These are phyloP conservation scores for Fregata magnificens DNA, from an alignment of 2,113 vertebrate genomes.

Conservation along the genomic window DNA sequence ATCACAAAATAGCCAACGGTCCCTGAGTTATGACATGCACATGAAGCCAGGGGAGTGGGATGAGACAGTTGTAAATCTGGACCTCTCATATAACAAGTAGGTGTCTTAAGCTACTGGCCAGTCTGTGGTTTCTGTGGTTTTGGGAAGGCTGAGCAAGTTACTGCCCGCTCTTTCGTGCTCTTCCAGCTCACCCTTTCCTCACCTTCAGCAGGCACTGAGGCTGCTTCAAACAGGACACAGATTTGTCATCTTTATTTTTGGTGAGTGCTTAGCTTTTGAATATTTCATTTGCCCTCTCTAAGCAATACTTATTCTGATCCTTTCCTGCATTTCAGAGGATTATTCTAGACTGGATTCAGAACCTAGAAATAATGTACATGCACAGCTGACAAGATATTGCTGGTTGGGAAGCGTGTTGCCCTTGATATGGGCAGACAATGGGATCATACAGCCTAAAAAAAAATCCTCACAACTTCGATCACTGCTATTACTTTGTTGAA, in stretches of 20 bases:
- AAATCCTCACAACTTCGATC: neutral
- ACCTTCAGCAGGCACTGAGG: neutral
- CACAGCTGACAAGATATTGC: neutral
- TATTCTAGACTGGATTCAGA: neutral
- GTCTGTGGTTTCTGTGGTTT: neutral
- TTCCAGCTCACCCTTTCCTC: neutral
- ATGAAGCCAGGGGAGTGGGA: neutral
- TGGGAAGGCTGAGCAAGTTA: rapidly evolving
- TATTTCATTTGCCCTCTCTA: neutral
- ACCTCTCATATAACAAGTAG: neutral
- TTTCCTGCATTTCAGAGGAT: neutral
- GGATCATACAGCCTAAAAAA: neutral
- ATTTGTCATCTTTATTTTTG: neutral
- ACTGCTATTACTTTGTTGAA: neutral
- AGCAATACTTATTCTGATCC: neutral
- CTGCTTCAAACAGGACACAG: neutral
- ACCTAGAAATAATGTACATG: neutral
- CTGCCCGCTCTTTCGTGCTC: neutral
- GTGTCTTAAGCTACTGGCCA: neutral
- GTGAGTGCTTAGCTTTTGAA: neutral
- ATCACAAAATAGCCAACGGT: neutral
- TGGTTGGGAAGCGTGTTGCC: neutral
- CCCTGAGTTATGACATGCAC: neutral
- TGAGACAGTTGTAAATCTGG: neutral
- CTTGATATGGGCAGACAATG: neutral